Evolutionary conservation across 2,888 invertebrate genomes (phyloP).

Genomic region (Drosophila mulleri): DNA sequence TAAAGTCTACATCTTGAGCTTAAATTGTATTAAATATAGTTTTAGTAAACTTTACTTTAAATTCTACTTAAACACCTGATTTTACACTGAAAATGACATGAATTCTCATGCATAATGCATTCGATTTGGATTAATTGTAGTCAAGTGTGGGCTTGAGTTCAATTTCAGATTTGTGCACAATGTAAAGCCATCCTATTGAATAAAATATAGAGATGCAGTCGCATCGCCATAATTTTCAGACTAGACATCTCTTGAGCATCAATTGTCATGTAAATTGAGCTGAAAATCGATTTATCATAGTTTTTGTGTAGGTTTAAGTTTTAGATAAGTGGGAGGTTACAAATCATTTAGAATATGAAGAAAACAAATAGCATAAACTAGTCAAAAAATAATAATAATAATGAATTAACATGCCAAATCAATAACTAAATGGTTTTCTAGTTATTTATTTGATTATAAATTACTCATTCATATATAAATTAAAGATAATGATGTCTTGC

Average conservation of each 20-base stretch:
- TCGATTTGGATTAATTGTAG: neutral
- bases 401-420: neutral
- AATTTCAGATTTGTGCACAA: neutral
- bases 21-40: too few relatives aligned
- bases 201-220: neutral
- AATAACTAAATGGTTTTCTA: neutral
- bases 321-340: neutral
- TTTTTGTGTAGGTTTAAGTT: neutral
- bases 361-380: neutral
- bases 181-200: neutral
- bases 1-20: too few relatives aligned
- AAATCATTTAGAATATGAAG: neutral
- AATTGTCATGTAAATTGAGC: slow-evolving; percentile 3
- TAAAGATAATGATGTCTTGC: neutral
- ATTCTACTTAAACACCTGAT: neutral
- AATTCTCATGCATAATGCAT: slow-evolving; percentile 5
- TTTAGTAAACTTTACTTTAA: neutral
- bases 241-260: neutral
- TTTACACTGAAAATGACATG: slow-evolving; percentile 2
- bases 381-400: neutral
- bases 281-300: neutral
- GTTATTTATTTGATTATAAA: neutral
- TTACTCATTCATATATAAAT: neutral
- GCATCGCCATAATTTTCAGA: neutral
- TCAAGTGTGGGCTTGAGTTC: neutral